phyloP scores from a whole-genome alignment of 2,888 invertebrate genomes.

The Laothoe populi region DNA sequence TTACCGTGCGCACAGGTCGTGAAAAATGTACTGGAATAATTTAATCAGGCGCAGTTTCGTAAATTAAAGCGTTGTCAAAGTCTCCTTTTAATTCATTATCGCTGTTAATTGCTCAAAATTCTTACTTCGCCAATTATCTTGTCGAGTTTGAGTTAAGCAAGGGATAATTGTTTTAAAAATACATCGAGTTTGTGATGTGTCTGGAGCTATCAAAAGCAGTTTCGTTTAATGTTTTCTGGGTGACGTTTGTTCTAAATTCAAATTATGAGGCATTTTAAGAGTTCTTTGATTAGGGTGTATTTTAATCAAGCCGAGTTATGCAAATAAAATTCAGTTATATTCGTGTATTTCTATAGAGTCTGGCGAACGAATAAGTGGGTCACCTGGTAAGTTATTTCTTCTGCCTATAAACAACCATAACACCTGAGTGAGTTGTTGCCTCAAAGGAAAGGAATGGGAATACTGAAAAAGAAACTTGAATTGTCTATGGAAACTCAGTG shows the following conservation, averaged over 20 bases:
- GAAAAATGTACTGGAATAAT: conserved; percentile 27
- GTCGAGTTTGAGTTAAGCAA: conserved; percentile 12
- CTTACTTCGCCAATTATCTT: conserved; percentile 25
- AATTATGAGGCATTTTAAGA: background rate
- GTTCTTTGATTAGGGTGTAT: background rate
- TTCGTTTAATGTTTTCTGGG: background rate
- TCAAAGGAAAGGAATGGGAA: too few relatives aligned
- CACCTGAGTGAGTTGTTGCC: too few relatives aligned
- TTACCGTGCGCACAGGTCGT: background rate
- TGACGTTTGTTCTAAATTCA: too few relatives aligned
- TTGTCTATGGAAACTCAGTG: too few relatives aligned
- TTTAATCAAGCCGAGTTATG: background rate
- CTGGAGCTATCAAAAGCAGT: conserved; percentile 1
- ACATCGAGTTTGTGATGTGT: conserved; percentile 1
- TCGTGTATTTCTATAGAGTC: too few relatives aligned
- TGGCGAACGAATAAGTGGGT: too few relatives aligned
- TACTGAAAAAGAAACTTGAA: too few relatives aligned
- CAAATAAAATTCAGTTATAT: background rate
- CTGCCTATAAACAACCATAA: too few relatives aligned
- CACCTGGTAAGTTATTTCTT: too few relatives aligned
- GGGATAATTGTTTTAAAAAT: conserved; percentile 23
- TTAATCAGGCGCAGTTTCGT: conserved; percentile 10
- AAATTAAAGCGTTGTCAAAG: conserved; percentile 16
- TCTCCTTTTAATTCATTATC: conserved; percentile 17
- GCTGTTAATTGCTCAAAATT: conserved; percentile 21